Base-by-base conservation (phyloP, 1,140 invertebrate species). In the Aphelenchoides fujianensis region DNA sequence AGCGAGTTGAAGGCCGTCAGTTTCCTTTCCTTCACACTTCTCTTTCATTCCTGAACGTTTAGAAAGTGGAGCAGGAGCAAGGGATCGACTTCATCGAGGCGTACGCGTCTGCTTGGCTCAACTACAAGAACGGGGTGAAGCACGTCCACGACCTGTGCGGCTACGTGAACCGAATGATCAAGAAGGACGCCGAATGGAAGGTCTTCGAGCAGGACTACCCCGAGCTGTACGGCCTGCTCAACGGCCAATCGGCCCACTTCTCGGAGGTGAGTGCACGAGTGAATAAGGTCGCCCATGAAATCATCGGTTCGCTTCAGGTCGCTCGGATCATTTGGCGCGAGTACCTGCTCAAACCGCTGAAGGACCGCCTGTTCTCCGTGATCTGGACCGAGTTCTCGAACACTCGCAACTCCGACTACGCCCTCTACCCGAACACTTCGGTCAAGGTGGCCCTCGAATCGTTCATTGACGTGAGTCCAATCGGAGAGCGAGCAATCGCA, bases 1-100 rank as follows among this genome's bases (percentile, higher is more conserved):
- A 30, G 34, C n/a, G 12, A 12, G 12, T 19, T 61, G n/a, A 31
- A n/a, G 36, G 36, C n/a, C n/a, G 59, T 61, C 31, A 61, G 1
- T 35, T n/a, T 16, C 36, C 59, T 2, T 48, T 48, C 12, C 23
- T 48, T 16, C 12, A 16, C 41, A 23, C 41, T 48, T 16, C 23
- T 61, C n/a, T 61, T 48, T 1, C 16, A 30, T 61, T 61, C 36
- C 53, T 3, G 0, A 61, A 61, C 36, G 1, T 66, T 34, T 34
- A 66, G 63, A 12, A 66, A 36, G 19, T 66, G 16, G 31, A 66
- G 30, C 28, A 12, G 2, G 1, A 19, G 0, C 27, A 66, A 66
- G 63, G 27, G 53, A 66, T 35, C 31, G 63, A 66, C 12, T 37
- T 66, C 27, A 34, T 66, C 7, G 28, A 66, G 53, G n/a, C 63